Base-by-base conservation (phyloP, 2,113 vertebrate species). In the Solenodon paradoxus region DNA sequence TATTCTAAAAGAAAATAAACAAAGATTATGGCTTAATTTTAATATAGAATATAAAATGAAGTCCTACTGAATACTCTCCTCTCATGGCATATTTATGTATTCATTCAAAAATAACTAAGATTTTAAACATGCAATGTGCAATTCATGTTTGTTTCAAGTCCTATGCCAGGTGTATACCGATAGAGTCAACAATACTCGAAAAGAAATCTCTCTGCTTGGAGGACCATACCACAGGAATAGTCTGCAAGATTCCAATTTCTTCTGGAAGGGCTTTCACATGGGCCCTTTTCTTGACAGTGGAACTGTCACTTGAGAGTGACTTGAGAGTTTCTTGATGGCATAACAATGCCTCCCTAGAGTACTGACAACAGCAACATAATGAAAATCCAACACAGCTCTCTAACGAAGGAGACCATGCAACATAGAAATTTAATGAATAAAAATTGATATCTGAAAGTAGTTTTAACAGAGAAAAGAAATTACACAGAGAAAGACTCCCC, bases 331-430 rank as follows among this genome's bases (percentile, higher is more conserved):
- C 68, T 82, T 40, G 85, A 47, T 66, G 20, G 13, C 1, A 35
- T 6, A n/a, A 22, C 1, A 40, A 19, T 2, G 0, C 3, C 32
- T 26, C 32, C 57, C 42, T 5, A 2, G n/a, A 79, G 64, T 9
- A 47, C 2, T n/a, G 16, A 63, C 16, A 63, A 61, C 11, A 79
- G 22, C 17, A 47, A 57, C 26, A 40, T 17, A 15, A 22, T 20
- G 35, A 51, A 83, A 79, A 5, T 49, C 19, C n/a, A 45, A 4
- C 24, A 68, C 17, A 45, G 15, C 42, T 30, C 40, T 22, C 26
- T 9, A 75, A 12, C 5, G 2, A 3, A 64, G 5, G 15, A 4
- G 3, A 42, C 2, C 2, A 4, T 53, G 2, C 7, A n/a, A n/a
- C n/a, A 19, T 26, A 55, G 22, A 75, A 78, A 63, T 45, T 17